A percentile compares a stretch with the other conserved stretches of the same genome.
These are phyloP conservation scores for Taenaris catops DNA, from an alignment of 2,888 invertebrate species.

Conservation along the genomic window DNA sequence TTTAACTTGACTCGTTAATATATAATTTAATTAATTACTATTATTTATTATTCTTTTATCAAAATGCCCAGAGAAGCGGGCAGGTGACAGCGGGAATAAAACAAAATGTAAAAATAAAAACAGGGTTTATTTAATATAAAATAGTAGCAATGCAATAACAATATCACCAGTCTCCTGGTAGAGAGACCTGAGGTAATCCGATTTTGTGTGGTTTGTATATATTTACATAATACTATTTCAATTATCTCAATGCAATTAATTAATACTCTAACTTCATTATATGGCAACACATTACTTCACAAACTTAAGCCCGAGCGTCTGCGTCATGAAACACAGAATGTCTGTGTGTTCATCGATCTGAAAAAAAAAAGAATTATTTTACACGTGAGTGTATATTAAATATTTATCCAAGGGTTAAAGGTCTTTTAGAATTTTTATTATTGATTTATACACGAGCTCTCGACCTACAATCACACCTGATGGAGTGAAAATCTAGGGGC, in stretches of 20 bases:
- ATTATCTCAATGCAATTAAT: conserved; percentile 23
- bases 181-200: conserved; percentile 67
- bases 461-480: too few species aligned
- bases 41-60: too few species aligned
- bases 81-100: neutral
- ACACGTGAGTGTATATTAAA: too few species aligned
- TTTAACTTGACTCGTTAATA: too few species aligned
- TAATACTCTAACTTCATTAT: too few species aligned
- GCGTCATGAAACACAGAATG: conserved; percentile 90
- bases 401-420: too few species aligned
- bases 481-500: too few species aligned
- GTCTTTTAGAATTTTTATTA: too few species aligned
- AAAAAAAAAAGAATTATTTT: too few species aligned
- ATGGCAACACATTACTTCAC: conserved; percentile 37
- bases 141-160: conserved; percentile 71
- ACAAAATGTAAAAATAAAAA: conserved; percentile 63
- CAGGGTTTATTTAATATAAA: conserved; percentile 65
- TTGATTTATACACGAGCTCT: too few species aligned
- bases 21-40: too few species aligned
- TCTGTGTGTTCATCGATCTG: conserved; percentile 97
- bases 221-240: conserved; percentile 66
- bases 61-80: too few species aligned
- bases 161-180: conserved; percentile 60
- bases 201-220: conserved; percentile 46
- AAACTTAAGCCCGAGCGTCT: conserved; percentile 85